Evolutionary conservation across 2,113 vertebrate species (phyloP).

Genomic region (Pao palembangensis): DNA sequence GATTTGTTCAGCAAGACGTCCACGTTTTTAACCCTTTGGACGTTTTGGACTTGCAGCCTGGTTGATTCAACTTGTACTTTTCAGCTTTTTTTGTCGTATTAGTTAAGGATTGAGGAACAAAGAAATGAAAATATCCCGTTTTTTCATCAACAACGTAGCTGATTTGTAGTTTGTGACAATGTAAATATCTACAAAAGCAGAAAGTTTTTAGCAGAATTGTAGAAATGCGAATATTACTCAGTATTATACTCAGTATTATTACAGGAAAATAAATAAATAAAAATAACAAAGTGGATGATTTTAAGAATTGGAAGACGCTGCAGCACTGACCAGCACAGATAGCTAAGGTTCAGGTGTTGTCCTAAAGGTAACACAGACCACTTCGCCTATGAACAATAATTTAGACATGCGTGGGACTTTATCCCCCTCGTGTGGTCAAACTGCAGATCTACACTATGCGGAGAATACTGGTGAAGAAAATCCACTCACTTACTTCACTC

Average conservation of each 20-base stretch:
- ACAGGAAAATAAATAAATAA: neutral
- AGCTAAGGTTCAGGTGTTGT: conserved; percentile 28
- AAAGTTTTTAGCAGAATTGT: neutral
- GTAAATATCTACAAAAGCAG: neutral
- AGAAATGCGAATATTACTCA: neutral
- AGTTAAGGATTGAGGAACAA: too few species aligned
- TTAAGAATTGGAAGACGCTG: conserved; percentile 1
- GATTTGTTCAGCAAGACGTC: conserved; percentile 26
- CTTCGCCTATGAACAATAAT: neutral
- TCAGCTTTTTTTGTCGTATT: neutral
- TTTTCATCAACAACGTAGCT: too few species aligned
- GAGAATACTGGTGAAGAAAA: too few species aligned
- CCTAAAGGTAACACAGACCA: neutral
- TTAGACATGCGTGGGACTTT: neutral
- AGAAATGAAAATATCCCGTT: too few species aligned
- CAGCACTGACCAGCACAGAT: conserved; percentile 4
- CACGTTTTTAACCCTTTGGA: conserved; percentile 49
- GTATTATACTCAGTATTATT: neutral
- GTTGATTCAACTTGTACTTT: too few species aligned
- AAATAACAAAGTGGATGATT: neutral
- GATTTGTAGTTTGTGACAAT: neutral
- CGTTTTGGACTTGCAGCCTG: neutral
- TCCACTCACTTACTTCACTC: too few species aligned
- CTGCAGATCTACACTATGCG: neutral
- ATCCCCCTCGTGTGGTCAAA: conserved; percentile 44